Evolutionary conservation across 2,888 invertebrate genomes (phyloP), one percentile per base, ranked within the genome.

Genomic region (Orthosia gothica): DNA sequence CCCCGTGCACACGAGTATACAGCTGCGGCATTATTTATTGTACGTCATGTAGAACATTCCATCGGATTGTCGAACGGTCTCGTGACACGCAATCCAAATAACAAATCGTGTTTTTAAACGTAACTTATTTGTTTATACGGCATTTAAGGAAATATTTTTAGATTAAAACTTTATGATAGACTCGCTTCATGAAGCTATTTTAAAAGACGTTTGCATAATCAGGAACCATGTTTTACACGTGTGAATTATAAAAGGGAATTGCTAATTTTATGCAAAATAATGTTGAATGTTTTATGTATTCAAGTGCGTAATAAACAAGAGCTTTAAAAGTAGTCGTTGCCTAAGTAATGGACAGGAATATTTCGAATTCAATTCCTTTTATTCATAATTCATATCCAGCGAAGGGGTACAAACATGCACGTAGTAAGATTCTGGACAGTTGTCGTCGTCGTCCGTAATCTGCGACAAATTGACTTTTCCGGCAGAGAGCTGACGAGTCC

Each of bases 401-500:
- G 84, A 87, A 92, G 82, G 87, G 92, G 89, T 89, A 92, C 88
- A 92, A 91, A 91, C 90, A 92, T 92, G 92, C 90, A 91, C 89
- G 90, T 93, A 92, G 93, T 93, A 91, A 93, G 91, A 92, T 84
- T 87, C 90, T 93, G 91, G 89, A 90, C 91, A 92, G 61, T 45
- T 3, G 91, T 90, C 91, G 91, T 89, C 87, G 58, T 9, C 59
- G n/a, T 79, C 91, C 93, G 93, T 95, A 95, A 96, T 96, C 94
- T 95, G 91, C 91, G 93, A 93, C 94, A 95, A 95, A 95, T 95
- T 95, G 94, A 95, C 95, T 95, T 95, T 95, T 94, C 95, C 95
- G 93, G 89, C 91, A 90, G 86, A 93, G 90, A 94, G 93, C 95
- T 95, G 95, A 95, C 95, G 95, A 94, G 92, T 93, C 93, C 92